Evolutionary conservation across 1,140 invertebrate species (phyloP), one percentile per base, ranked within the genome.

Genomic region (Agrilus planipennis): DNA sequence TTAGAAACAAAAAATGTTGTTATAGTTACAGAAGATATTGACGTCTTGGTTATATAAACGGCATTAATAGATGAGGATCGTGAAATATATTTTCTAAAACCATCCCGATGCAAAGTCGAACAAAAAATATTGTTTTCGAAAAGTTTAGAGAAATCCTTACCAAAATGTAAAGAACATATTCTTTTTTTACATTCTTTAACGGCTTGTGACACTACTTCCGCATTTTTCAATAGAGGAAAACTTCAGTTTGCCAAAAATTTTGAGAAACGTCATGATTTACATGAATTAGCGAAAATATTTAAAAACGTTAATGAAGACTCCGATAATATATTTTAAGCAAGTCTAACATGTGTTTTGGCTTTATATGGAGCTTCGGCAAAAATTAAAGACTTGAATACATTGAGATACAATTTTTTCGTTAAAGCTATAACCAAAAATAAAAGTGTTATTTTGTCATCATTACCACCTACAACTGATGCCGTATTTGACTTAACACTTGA

Each of bases 101-200:
- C 42, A 49, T 39, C 34, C 35, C 47, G 44, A 45, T 34, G 44
- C 35, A 51, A 51, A 41, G 30, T 52, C 18, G 15, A 17, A 15
- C 44, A 49, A 36, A 48, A 52, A 34, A 30, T 42, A 23, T 50
- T 38, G 25, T 51, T 37, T 29, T 45, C 45, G 9, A 44, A 44
- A 34, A 39, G 21, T 28, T 45, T 53, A 45, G 42, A 49, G 28
- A 49, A 44, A 47, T 34, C 28, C 25, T 41, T 45, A 49, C 45
- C 46, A 41, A 44, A 45, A 15, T 52, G 45, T 50, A 48, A 44
- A 51, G 41, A 52, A 41, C 42, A 47, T 41, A 46, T 47, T 47
- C 36, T 49, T 49, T 51, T 36, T 32, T 45, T 50, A 52, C 43
- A 50, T 41, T 37, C 51, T 9, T 52, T 50, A 12, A 52, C 49